phyloP scores from a whole-genome alignment of 2,888 invertebrate genomes.

The Chloroclysta siterata region DNA sequence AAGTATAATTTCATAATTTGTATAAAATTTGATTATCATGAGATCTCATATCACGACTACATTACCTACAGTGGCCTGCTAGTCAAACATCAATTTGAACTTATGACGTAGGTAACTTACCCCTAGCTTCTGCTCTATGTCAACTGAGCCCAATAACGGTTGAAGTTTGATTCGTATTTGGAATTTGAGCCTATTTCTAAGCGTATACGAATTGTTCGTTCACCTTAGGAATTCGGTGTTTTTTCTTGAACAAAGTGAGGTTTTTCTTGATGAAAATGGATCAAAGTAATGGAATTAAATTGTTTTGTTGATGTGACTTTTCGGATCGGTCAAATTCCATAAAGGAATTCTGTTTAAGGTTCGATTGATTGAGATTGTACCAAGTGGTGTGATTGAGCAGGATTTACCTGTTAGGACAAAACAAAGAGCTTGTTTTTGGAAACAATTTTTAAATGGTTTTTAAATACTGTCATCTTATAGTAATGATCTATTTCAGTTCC shows the following conservation, averaged over 20 bases:
- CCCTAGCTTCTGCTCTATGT: conserved; percentile 13
- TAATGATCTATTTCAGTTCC: no score
- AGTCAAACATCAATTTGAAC: neutral
- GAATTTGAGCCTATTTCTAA: conserved; percentile 47
- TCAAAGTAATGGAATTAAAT: conserved; percentile 44
- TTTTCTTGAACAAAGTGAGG: conserved; percentile 26
- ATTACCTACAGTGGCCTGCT: no score
- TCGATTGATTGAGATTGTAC: conserved; percentile 25
- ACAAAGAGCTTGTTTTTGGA: no score
- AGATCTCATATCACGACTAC: no score
- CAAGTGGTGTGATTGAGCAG: conserved; percentile 4
- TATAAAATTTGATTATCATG: no score
- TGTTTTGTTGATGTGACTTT: conserved; percentile 37
- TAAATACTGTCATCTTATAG: no score
- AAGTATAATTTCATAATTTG: no score
- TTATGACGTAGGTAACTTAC: neutral
- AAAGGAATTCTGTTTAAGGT: conserved; percentile 29
- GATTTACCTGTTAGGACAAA: neutral
- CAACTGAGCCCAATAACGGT: conserved; percentile 62
- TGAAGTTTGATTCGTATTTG: conserved; percentile 54
- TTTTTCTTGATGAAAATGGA: conserved; percentile 37
- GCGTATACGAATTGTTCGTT: conserved; percentile 44
- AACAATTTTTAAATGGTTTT: no score
- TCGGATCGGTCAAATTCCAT: conserved; percentile 17
- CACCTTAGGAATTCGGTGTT: conserved; percentile 43